These are phyloP conservation scores for Sinocyclocheilus anshuiensis DNA, from an alignment of 2,113 vertebrate species.

Conservation along the genomic window DNA sequence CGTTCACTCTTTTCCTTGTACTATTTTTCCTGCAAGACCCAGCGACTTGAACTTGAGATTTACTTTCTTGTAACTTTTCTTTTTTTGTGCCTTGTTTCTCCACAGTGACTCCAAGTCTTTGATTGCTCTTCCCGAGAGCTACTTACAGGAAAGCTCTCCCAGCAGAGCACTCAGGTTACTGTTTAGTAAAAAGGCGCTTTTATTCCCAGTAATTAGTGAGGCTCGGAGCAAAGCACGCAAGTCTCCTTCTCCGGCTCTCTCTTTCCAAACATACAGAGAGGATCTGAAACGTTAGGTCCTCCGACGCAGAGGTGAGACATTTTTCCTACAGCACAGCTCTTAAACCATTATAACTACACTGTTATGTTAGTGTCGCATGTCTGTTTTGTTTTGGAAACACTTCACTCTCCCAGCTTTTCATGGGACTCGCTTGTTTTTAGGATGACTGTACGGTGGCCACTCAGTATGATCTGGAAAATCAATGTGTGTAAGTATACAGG, in stretches of 20 bases:
- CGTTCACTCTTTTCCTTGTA: neutral
- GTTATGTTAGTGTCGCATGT: conserved; percentile 50
- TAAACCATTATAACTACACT: conserved; percentile 53
- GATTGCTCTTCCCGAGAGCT: conserved; percentile 54
- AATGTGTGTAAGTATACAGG: neutral
- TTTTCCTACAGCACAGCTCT: conserved; percentile 50
- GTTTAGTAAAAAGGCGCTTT: conserved; percentile 63
- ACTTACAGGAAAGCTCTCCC: conserved; percentile 64
- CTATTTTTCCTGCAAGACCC: conserved; percentile 18
- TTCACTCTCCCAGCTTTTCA: conserved; percentile 14
- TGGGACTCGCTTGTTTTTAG: neutral
- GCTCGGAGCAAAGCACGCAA: conserved; percentile 43
- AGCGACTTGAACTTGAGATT: conserved; percentile 33
- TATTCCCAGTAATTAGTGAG: conserved; percentile 58
- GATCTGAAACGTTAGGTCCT: conserved; percentile 48
- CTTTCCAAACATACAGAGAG: conserved; percentile 50
- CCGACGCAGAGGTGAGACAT: conserved; percentile 49
- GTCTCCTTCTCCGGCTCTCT: conserved; percentile 33
- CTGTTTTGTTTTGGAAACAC: conserved; percentile 47
- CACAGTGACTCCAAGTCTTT: conserved; percentile 44
- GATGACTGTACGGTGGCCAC: neutral
- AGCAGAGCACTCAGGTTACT: conserved; percentile 64
- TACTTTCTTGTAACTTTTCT: conserved; percentile 37
- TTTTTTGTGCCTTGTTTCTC: conserved; percentile 32
- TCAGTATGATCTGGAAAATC: neutral